phyloP scores from a whole-genome alignment of 2,888 invertebrate species.

The Mesorhabditis belari region DNA sequence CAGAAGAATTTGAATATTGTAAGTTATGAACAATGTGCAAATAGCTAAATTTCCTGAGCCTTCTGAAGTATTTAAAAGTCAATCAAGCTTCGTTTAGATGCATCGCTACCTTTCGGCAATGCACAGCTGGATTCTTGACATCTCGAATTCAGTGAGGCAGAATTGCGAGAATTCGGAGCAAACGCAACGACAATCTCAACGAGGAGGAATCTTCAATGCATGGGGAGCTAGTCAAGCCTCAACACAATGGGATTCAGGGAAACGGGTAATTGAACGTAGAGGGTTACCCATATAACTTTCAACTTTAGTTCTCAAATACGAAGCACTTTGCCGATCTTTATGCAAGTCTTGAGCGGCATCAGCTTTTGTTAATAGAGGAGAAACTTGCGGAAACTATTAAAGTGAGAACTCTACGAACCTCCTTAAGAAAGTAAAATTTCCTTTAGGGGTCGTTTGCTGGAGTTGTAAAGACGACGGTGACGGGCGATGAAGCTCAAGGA shows the following conservation, averaged over 20 bases:
- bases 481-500: too few species aligned
- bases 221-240: too few species aligned
- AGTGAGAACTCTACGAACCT: too few species aligned
- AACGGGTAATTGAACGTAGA: too few species aligned
- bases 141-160: conserved; percentile 5
- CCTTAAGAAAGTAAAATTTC: too few species aligned
- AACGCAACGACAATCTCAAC: too few species aligned
- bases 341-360: not conserved
- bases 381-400: not conserved
- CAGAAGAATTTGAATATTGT: not conserved
- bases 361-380: not conserved
- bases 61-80: not conserved
- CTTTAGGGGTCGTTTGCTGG: too few species aligned
- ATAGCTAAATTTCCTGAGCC: not conserved
- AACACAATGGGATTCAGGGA: too few species aligned
- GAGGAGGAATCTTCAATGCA: too few species aligned
- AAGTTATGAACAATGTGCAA: not conserved
- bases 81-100: conserved; percentile 6
- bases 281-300: too few species aligned
- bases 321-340: not conserved
- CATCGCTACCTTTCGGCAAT: conserved; percentile 12
- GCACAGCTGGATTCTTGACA: conserved; percentile 14
- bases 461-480: too few species aligned
- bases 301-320: not conserved
- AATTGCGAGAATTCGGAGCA: conserved; percentile 5